Evolutionary conservation across 2,113 vertebrate species (phyloP).

Genomic region (Nyctereutes procyonoides): DNA sequence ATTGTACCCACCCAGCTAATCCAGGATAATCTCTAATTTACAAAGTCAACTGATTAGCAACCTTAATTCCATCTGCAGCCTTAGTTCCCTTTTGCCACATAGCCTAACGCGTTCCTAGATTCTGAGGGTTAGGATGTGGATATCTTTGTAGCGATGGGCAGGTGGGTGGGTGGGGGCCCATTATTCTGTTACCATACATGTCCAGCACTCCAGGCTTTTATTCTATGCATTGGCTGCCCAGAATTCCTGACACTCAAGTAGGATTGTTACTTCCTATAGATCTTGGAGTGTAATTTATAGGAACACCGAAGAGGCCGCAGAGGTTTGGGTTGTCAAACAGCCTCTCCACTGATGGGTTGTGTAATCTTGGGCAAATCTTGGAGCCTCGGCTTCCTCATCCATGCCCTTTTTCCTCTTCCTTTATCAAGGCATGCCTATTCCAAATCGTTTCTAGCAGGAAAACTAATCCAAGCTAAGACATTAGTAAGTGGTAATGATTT

Average conservation of each 20-base stretch:
- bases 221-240: background rate
- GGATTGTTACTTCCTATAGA: background rate
- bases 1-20: background rate
- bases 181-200: background rate
- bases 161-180: background rate
- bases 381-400: background rate
- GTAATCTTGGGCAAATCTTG: background rate
- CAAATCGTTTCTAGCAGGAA: background rate
- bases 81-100: background rate
- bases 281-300: slow-evolving; percentile 15
- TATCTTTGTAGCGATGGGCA: background rate
- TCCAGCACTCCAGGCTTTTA: slow-evolving; percentile 1
- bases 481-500: slow-evolving; percentile 49
- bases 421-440: background rate
- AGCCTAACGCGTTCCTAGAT: background rate
- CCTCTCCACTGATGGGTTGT: background rate
- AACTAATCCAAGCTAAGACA: background rate
- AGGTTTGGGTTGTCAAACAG: background rate
- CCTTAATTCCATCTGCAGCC: background rate
- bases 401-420: background rate
- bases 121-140: background rate
- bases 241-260: background rate
- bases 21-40: background rate
- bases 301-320: background rate
- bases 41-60: background rate